Base-by-base conservation (phyloP, 1,140 invertebrate species). In the Danaus melanippus region DNA sequence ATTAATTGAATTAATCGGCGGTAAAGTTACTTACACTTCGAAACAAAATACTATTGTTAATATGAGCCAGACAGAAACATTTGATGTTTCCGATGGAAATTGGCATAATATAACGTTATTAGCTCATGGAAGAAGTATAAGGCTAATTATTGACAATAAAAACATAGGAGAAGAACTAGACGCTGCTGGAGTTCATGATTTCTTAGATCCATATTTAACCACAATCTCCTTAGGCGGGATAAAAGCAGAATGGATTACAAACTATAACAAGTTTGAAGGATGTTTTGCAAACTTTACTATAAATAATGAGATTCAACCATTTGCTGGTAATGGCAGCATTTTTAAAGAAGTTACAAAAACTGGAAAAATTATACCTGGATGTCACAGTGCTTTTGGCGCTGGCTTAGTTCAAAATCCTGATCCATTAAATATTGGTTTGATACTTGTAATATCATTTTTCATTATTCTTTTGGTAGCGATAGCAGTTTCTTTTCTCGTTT, bases 391-490 rank as follows among this genome's bases (percentile, higher is more conserved):
- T 40, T 90, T 92, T 46, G 94, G 92, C 11, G 90, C 93, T 17
- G 93, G 92, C 42, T 90, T 92, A 7, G 91, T 93, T 0, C 91
- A 93, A 53, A 91, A 92, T 1, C 92, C 95, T 6, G 94, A 96
- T 88, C 95, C 95, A 1, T 83, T 97, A 0, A 95, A 93, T 67
- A 95, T 97, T 44, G 96, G 96, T 39, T 93, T 97, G 41, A 96
- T 95, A 1, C 86, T 98, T 15, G 95, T 98, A 0, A 96, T 98
- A 46, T 94, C 97, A 4, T 98, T 98, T 86, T 97, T 98, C 70
- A 92, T 96, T 2, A 94, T 96, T 46, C 85, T 97, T 9, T 89
- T 97, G 12, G 91, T 97, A 8, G 95, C 95, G 1, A 96, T 97
- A 56, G 87, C 96, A 17, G 92, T 95, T 7, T 96, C 94, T 48